Conservation (phyloP, 2,797 vertebrate species). For the Vireo griseus region DNA sequence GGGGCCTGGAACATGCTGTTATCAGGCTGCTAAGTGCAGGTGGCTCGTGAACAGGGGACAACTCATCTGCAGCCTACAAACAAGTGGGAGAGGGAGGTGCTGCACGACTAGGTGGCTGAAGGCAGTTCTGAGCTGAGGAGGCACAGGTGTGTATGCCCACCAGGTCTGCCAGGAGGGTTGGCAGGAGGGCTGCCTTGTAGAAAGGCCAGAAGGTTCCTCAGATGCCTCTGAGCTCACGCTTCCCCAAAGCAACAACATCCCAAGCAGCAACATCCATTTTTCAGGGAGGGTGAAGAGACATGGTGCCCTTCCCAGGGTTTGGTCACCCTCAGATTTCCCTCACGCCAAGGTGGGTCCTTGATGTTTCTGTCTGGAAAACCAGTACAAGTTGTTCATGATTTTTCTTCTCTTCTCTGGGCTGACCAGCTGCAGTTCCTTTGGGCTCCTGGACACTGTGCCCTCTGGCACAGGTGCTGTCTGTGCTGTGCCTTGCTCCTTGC, state of each 20-base stretch:
- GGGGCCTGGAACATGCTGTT: not conserved
- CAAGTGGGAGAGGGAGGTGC: not conserved
- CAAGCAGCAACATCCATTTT: not conserved
- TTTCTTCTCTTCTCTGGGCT: not conserved
- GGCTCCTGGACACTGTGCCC: not conserved
- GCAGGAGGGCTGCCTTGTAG: not conserved
- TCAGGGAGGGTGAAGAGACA: not conserved
- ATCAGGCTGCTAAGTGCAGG: not conserved
- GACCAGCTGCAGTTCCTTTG: accelerated
- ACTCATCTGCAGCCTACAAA: not conserved
- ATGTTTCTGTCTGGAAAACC: not conserved
- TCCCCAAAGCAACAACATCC: not conserved
- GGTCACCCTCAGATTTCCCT: not conserved
- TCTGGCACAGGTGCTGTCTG: not conserved
- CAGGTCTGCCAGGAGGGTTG: not conserved
- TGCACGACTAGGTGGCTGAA: not conserved
- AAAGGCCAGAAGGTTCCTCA: not conserved
- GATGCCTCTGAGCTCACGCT: not conserved
- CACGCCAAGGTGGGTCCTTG: not conserved
- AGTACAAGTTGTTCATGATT: not conserved
- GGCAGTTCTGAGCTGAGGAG: not conserved
- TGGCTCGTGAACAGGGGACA: not conserved
- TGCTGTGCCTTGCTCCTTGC: not conserved
- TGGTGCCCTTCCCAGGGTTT: not conserved
- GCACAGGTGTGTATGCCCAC: accelerated